Percentiles rank a stretch among this genome's conserved stretches.
Evolutionary conservation across 2,113 vertebrate species (phyloP).

Genomic region (Aegotheles bennettii): DNA sequence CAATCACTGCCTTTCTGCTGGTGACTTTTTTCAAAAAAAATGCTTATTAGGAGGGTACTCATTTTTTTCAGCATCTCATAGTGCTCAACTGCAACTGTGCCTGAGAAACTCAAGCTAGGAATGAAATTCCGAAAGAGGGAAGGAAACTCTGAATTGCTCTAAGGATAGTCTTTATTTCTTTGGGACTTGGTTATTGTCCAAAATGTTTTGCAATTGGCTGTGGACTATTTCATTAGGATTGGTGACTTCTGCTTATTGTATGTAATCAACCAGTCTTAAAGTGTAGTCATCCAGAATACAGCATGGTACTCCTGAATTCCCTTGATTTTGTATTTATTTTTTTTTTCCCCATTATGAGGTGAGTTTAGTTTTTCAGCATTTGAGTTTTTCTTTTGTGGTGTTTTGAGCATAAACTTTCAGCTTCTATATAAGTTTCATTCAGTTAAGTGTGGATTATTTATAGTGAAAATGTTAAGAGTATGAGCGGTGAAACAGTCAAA

Average conservation of each 20-base stretch:
- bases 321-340: background rate
- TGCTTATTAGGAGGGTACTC: background rate
- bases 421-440: background rate
- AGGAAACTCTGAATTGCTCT: background rate
- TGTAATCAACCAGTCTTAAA: background rate
- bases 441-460: background rate
- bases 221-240: background rate
- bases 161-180: background rate
- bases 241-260: background rate
- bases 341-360: background rate
- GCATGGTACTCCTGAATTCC: background rate
- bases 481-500: background rate
- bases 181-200: background rate
- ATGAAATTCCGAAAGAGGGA: background rate
- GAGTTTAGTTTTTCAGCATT: background rate
- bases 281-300: background rate
- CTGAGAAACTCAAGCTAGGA: background rate
- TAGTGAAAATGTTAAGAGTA: background rate
- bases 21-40: background rate
- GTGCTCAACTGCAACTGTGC: background rate
- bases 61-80: background rate
- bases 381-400: background rate
- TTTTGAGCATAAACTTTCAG: background rate
- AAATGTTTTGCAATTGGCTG: background rate
- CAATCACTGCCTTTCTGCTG: background rate